These are phyloP conservation scores for Notolepis coatsorum DNA, from an alignment of 2,797 vertebrate species.

Conservation along the genomic window DNA sequence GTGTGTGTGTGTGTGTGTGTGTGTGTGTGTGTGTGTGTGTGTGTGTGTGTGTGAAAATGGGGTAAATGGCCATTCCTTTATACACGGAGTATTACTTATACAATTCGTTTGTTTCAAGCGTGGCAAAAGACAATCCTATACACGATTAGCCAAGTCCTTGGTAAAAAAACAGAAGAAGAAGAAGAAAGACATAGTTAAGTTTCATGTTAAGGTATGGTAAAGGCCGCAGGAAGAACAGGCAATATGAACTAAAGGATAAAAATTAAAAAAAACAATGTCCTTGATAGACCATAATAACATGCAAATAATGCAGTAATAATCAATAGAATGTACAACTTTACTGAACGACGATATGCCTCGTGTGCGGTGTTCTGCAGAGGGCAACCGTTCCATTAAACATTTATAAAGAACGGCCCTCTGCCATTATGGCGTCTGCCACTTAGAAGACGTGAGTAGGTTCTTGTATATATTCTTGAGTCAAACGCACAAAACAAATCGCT, in stretches of 20 bases:
- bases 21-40: no score
- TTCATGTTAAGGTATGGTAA: conserved; percentile 41
- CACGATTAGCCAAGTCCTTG: conserved; percentile 24
- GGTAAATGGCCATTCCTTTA: conserved; percentile 44
- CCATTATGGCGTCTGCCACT: conserved; percentile 7
- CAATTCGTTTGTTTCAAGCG: conserved; percentile 28
- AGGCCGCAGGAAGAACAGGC: conserved; percentile 46
- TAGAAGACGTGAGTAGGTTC: conserved; percentile 16
- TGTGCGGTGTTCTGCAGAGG: conserved; percentile 27
- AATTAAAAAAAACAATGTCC: conserved; percentile 45
- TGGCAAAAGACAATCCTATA: conserved; percentile 37
- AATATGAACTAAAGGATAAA: conserved; percentile 42
- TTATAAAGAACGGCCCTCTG: conserved; percentile 7
- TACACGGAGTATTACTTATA: conserved; percentile 36
- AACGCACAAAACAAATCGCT: conserved; percentile 16
- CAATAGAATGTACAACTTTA: conserved; percentile 36
- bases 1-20: no score
- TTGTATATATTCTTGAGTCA: conserved; percentile 13
- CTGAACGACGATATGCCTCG: conserved; percentile 14
- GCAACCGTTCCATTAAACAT: conserved; percentile 9
- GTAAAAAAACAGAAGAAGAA: no score
- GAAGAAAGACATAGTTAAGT: conserved; percentile 22
- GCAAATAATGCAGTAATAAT: conserved; percentile 52
- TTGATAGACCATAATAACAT: conserved; percentile 40
- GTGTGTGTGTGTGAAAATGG: conserved; percentile 35